Evolutionary conservation across 2,888 invertebrate species (phyloP).

Genomic region (Tachina grossa): DNA sequence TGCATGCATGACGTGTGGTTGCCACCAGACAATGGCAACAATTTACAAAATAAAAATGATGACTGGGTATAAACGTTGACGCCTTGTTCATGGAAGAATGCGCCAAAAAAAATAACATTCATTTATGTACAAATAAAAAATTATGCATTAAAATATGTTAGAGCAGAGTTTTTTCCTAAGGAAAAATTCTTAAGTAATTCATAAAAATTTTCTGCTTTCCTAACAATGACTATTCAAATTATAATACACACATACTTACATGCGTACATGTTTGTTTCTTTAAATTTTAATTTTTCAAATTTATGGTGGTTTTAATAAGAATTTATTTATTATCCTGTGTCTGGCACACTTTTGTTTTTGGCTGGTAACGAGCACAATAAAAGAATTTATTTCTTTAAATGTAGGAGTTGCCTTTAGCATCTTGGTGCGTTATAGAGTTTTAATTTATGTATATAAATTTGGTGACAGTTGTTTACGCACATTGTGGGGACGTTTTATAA

Average conservation of each 20-base stretch:
- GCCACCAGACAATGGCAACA: slow-evolving; percentile 51
- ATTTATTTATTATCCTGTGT: slow-evolving; percentile 67
- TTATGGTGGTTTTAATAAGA: slow-evolving; percentile 32
- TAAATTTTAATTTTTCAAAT: slow-evolving; percentile 11
- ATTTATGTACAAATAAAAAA: neutral
- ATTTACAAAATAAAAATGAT: slow-evolving; percentile 41
- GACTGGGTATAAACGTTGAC: slow-evolving; percentile 66
- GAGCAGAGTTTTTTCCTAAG: slow-evolving; percentile 26
- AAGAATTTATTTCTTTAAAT: slow-evolving; percentile 4
- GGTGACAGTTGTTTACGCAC: slow-evolving; percentile 57
- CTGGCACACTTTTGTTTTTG: slow-evolving; percentile 61
- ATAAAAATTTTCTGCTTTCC: slow-evolving; percentile 70
- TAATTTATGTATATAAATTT: slow-evolving; percentile 61
- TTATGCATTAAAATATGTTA: slow-evolving; percentile 29
- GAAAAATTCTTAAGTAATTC: slow-evolving; percentile 52
- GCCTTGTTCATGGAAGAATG: slow-evolving; percentile 59
- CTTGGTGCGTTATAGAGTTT: slow-evolving; percentile 26
- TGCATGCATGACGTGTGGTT: slow-evolving; percentile 65
- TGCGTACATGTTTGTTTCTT: neutral
- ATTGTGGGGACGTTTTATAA: neutral
- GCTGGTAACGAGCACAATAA: neutral
- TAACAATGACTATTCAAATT: slow-evolving; percentile 65
- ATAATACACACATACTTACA: neutral
- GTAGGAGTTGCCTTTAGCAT: slow-evolving; percentile 36
- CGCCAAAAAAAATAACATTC: slow-evolving; percentile 34